Evolutionary conservation across 2,797 vertebrate genomes (phyloP), one percentile per base, ranked within the genome.

Genomic region (Oophaga sylvatica): DNA sequence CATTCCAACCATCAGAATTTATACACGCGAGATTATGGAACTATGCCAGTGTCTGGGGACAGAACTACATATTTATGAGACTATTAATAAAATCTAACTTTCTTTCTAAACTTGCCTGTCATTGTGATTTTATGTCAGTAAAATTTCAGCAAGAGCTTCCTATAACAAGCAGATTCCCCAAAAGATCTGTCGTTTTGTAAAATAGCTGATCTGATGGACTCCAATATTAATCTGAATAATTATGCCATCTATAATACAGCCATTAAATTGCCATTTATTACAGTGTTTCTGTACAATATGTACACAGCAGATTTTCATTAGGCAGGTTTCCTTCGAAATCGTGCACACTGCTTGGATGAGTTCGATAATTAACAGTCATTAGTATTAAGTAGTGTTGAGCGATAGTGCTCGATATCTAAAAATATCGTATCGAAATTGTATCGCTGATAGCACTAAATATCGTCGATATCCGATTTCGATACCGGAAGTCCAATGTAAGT

Each of bases 291-390:
- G 70, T 76, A 65, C 73, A 77, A 45, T 65, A 63, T 57, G 26
- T 78, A 29, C 45, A n/a, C n/a, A 78, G 48, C 84, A 68, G 62
- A 85, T 79, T 56, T 67, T 68, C 41, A 78, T 48, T 48, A 35
- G 31, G 41, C 60, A 78, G 75, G 76, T 35, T 57, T 17, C 13
- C 75, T 85, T 85, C 45, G 78, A 67, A 85, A 78, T 56, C 67
- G 73, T 78, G 59, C 60, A 35, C 16, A 35, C 12, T 79, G 75
- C 84, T 68, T 41, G 41, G n/a, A 29, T 57, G 62, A 79, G 62
- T 57, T 68, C 26, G 41, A 79, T 78, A 85, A 85, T 85, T 68
- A 85, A 65, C 48, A 85, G 48, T 65, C 62, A 85, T 79, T 78
- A 85, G 73, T 53, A 29, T 63, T 68, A 59, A 78, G 75, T 56